Evolutionary conservation across 2,113 vertebrate genomes (phyloP).

Genomic region (Gymnogyps californianus): DNA sequence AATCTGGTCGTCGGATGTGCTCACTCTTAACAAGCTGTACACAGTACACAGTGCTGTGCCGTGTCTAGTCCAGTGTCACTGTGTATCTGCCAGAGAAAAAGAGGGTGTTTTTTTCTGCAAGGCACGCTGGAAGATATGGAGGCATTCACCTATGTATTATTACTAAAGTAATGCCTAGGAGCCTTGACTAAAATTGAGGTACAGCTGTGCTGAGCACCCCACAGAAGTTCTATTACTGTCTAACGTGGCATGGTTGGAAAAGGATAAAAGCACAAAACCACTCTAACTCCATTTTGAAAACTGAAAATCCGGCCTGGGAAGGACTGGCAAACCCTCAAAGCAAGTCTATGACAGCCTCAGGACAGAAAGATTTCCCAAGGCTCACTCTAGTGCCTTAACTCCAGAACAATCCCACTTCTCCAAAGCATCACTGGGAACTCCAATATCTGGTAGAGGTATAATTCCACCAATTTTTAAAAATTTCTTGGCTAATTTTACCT

Average conservation of each 20-base stretch:
- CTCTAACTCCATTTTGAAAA: not conserved
- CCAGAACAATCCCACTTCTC: not conserved
- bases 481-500: not conserved
- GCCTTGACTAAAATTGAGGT: not conserved
- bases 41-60: not conserved
- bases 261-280: not conserved
- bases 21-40: not conserved
- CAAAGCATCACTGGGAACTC: not conserved
- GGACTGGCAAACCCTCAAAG: not conserved
- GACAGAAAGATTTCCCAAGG: not conserved
- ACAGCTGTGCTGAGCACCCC: not conserved
- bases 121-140: accelerated
- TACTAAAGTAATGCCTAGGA: not conserved
- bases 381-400: not conserved
- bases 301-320: not conserved
- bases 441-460: not conserved
- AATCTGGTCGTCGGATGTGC: not conserved
- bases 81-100: not conserved
- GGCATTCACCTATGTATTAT: not conserved
- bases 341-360: not conserved
- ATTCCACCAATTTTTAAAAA: not conserved
- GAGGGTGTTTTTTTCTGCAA: not conserved
- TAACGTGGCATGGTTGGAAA: not conserved
- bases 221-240: not conserved
- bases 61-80: not conserved